Conservation (phyloP, 2,888 invertebrate species). For the Drosophila sordidula region DNA sequence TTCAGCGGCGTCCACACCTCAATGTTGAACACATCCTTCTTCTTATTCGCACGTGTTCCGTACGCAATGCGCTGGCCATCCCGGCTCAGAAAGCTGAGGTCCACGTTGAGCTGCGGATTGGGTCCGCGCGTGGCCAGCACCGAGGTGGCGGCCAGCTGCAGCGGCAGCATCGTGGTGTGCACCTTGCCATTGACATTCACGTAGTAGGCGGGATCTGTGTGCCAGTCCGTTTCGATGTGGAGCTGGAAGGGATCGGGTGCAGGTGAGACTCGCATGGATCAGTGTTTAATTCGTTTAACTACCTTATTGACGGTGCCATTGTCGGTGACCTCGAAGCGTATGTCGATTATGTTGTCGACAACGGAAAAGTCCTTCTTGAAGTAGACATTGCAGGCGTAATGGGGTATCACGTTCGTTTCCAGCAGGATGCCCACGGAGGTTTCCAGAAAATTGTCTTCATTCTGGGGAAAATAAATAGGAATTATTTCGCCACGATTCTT, state of each 20-base stretch:
- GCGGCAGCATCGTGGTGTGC: conserved; percentile 82
- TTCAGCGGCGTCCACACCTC: conserved; percentile 84
- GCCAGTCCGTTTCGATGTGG: conserved; percentile 85
- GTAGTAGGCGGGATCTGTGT: conserved; percentile 84
- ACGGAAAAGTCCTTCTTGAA: conserved; percentile 90
- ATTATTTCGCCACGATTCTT: no score
- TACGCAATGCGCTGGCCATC: conserved; percentile 79
- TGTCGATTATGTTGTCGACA: conserved; percentile 88
- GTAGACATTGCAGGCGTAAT: conserved; percentile 88
- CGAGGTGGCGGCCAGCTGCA: conserved; percentile 76
- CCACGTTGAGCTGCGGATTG: conserved; percentile 77
- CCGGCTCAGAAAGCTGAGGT: conserved; percentile 74
- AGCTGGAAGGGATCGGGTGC: conserved; percentile 51
- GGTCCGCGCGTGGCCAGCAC: conserved; percentile 74
- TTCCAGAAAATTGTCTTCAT: conserved; percentile 89
- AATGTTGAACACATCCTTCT: conserved; percentile 81
- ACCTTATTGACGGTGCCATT: conserved; percentile 87
- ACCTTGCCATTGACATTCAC: conserved; percentile 85
- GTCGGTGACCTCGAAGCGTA: conserved; percentile 88
- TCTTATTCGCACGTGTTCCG: conserved; percentile 79
- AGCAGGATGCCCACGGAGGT: conserved; percentile 87
- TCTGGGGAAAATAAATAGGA: conserved; percentile 80
- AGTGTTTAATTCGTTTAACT: conserved; percentile 29
- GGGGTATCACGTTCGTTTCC: conserved; percentile 87
- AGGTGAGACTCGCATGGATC: neutral